Base-by-base conservation (phyloP, 2,888 invertebrate genomes). In the Camptogramma bilineatum region DNA sequence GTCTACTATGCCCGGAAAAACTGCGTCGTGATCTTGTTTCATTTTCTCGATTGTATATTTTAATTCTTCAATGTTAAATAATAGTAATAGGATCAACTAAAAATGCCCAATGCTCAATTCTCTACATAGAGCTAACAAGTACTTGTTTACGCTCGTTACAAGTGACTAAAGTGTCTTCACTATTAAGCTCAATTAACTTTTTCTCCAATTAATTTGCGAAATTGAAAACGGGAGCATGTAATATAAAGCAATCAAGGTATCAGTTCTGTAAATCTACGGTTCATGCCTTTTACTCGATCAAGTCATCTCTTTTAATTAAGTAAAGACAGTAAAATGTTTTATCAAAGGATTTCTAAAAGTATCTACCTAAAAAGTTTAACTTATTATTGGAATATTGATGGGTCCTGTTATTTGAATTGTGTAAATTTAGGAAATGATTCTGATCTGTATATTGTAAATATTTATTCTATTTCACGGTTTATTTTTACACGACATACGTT, bases 101-200 rank as follows among this genome's bases (percentile, higher is more conserved):
- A n/a, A n/a, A n/a, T n/a, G n/a, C n/a, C n/a, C n/a, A n/a, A n/a
- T n/a, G n/a, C 21, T 21, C 4, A 21, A 21, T 21, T 21, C 21
- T 21, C 21, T 21, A 21, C 21, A 21, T 21, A n/a, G 21, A 21
- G 21, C 21, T 21, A 2, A 21, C 21, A 21, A 21, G 21, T 4
- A 21, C 21, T 3, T 21, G 21, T 21, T 21, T 21, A 21, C 4
- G 4, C 21, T 21, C 4, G 21, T 21, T 21, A 21, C 21, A 21
- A 21, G 21, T 21, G 21, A 21, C 21, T n/a, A 44, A 16, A 16
- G 2, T 17, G 17, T 44, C 1, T 5, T 19, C 1, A 47, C 28
- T 28, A 28, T 28, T 47, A 19, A 10, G 13, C 19, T 19, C 47
- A 19, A 19, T 47, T 47, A 47, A 19, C 47, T 47, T 47, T 47